Evolutionary conservation across 2,888 invertebrate species (phyloP).

Genomic region (Megamerina dolium): DNA sequence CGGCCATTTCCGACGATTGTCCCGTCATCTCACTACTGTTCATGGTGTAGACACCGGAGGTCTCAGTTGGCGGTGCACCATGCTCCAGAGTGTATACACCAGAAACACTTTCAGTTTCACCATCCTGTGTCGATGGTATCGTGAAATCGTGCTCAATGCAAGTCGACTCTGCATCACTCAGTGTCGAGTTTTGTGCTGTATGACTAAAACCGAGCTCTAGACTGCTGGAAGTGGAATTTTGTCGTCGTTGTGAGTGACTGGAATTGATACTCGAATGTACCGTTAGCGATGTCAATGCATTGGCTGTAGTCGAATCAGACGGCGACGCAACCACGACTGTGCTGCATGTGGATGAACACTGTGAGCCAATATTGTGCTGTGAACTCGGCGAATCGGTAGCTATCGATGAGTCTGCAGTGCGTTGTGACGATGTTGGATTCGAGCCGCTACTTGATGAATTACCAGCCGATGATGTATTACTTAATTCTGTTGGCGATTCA

Average conservation of each 20-base stretch:
- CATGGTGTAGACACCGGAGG: constrained; percentile 79
- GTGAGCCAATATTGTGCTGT: constrained; percentile 65
- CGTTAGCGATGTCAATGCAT: constrained; percentile 31
- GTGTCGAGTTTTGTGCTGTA: constrained; percentile 77
- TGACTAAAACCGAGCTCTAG: constrained; percentile 79
- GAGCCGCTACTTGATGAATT: constrained; percentile 28
- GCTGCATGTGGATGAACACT: constrained; percentile 81
- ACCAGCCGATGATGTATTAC: constrained; percentile 21
- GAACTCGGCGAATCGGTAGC: constrained; percentile 51
- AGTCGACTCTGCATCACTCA: constrained; percentile 66
- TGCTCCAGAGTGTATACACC: constrained; percentile 58
- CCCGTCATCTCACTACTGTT: constrained; percentile 59
- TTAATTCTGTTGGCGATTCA: constrained; percentile 28
- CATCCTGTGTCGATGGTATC: constrained; percentile 34
- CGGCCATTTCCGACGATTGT: constrained; percentile 55
- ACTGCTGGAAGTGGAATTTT: constrained; percentile 70
- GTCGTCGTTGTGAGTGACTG: constrained; percentile 39
- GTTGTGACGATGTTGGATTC: constrained; percentile 22
- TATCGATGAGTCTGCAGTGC: constrained; percentile 38
- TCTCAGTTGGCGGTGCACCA: constrained; percentile 68
- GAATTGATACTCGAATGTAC: constrained; percentile 21
- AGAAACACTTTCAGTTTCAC: constrained; percentile 52
- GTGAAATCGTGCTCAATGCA: constrained; percentile 60
- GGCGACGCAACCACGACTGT: constrained; percentile 69
- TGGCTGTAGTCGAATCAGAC: constrained; percentile 46